These are phyloP conservation scores for Chauna torquata DNA, from an alignment of 2,113 vertebrate species.

Conservation along the genomic window DNA sequence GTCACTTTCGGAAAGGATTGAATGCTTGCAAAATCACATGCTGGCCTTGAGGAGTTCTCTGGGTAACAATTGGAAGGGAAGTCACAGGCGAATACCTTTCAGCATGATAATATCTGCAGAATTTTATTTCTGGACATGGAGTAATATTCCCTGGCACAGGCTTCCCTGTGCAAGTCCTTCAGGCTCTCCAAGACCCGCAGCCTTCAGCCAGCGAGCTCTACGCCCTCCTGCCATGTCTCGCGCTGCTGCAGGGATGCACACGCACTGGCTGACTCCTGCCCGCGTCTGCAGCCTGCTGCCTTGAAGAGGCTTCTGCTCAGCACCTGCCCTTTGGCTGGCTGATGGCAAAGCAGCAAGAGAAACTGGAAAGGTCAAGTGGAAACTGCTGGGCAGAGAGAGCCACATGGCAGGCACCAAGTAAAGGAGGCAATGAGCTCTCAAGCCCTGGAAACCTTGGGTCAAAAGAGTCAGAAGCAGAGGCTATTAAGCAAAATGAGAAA, in stretches of 20 bases:
- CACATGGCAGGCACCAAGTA: background rate
- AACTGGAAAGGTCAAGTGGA: background rate
- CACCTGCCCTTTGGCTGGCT: background rate
- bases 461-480: slow-evolving; percentile 26
- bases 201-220: background rate
- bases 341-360: background rate
- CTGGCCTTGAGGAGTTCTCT: background rate
- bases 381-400: background rate
- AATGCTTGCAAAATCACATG: background rate
- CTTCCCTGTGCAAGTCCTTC: background rate
- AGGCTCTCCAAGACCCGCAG: background rate
- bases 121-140: background rate
- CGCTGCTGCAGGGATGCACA: background rate
- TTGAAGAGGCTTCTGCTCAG: background rate
- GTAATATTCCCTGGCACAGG: background rate
- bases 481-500: slow-evolving; percentile 30
- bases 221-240: rapidly evolving
- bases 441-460: background rate
- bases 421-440: background rate
- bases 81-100: background rate
- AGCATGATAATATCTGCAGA: background rate
- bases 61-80: background rate
- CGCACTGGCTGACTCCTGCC: background rate
- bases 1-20: background rate
- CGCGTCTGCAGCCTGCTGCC: background rate